Percentiles rank a stretch among this genome's conserved stretches.
These are phyloP conservation scores for Lacanobia wlatinum DNA, from an alignment of 2,888 invertebrate genomes.

Conservation along the genomic window DNA sequence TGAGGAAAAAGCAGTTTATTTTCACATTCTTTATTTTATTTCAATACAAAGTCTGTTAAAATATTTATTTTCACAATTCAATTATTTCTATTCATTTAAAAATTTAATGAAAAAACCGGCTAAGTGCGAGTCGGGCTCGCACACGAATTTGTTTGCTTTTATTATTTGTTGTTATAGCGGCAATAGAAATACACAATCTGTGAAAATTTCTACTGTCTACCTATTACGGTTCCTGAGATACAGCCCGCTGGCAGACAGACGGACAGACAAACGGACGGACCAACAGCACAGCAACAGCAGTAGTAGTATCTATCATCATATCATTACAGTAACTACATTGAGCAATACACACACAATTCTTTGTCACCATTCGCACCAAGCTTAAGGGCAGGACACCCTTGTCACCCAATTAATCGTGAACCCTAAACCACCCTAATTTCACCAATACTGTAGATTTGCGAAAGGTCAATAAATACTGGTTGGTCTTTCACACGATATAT, in stretches of 20 bases:
- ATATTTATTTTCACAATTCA: neutral
- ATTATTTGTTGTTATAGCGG: no score
- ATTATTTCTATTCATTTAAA: neutral
- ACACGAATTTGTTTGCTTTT: no score
- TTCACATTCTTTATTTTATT: neutral
- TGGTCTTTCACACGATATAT: conserved; percentile 72
- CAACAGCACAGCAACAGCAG: no score
- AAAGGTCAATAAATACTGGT: conserved; percentile 60
- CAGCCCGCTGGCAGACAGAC: no score
- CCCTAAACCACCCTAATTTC: conserved; percentile 47
- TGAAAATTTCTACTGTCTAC: no score
- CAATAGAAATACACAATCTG: no score
- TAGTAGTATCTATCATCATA: no score
- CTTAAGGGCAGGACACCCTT: conserved; percentile 41
- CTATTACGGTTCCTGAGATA: no score
- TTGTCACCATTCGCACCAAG: conserved; percentile 39
- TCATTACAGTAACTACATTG: conserved; percentile 3
- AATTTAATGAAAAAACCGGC: no score
- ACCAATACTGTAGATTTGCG: conserved; percentile 36
- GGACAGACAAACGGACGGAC: no score
- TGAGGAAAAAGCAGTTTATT: no score
- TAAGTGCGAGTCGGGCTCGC: no score
- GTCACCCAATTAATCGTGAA: conserved; percentile 49
- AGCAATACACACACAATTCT: conserved; percentile 36
- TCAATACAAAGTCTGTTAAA: neutral